These are phyloP conservation scores for Hydrocynus forskahlii DNA, from an alignment of 2,797 vertebrate species.

Conservation along the genomic window DNA sequence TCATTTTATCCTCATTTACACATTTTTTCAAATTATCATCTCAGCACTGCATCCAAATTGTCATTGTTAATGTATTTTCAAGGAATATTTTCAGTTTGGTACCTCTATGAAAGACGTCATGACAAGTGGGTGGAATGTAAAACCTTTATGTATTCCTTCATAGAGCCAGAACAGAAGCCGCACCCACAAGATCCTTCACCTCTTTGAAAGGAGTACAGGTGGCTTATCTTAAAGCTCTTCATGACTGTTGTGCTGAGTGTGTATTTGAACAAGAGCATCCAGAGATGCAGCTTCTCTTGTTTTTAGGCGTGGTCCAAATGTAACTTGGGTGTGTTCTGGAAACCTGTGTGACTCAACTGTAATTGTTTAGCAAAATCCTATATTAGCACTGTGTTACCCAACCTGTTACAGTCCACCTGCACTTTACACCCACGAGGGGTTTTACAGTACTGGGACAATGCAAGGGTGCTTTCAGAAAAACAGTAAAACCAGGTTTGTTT, in stretches of 20 bases:
- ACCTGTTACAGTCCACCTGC: neutral
- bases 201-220: neutral
- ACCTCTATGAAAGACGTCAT: too few species aligned
- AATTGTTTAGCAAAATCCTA: neutral
- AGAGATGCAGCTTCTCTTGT: neutral
- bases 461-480: neutral
- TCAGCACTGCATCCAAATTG: too few species aligned
- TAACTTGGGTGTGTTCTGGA: neutral
- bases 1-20: too few species aligned
- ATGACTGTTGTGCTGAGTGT: neutral
- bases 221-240: neutral
- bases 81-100: too few species aligned
- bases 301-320: neutral
- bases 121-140: too few species aligned
- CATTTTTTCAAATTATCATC: too few species aligned
- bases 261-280: neutral
- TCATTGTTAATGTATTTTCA: too few species aligned
- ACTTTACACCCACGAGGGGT: neutral
- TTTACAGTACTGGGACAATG: neutral
- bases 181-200: neutral
- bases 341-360: neutral
- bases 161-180: neutral
- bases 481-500: neutral
- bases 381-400: neutral
- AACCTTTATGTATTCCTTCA: neutral